Base-by-base conservation (phyloP, 2,888 invertebrate genomes). In the Lasioglossum pauxillum region DNA sequence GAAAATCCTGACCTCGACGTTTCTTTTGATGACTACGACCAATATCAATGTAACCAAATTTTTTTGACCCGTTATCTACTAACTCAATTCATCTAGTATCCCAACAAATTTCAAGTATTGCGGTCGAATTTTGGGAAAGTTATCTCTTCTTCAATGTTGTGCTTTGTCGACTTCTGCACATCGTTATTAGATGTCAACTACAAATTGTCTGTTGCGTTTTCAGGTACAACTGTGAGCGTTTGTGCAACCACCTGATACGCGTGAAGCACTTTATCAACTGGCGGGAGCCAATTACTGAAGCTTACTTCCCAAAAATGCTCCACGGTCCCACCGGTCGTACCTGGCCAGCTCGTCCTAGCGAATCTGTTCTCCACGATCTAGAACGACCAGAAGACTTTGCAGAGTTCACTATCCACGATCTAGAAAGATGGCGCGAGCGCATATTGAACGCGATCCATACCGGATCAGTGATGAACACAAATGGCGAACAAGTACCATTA, bases 231-330 rank as follows among this genome's bases (percentile, higher is more conserved):
- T 95, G 96, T 85, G 98, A 98, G 94, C 96, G 98, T 4, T 95
- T 98, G 87, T 97, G 97, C 94, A 98, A 98, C 94, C 96, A 96
- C 7, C 93, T 98, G 91, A 93, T 96, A 0, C 96, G 97, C 0
- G 97, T 97, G 3, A 95, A 95, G 46, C 96, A 97, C 0, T 96
- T 96, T 89, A 96, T 96, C 88, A 96, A 98, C 94, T 96, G 97
- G 95, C 96, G 96, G 2, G 96, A 96, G 5, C 97, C 97, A 23
- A 97, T 98, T 89, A 94, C 95, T 0, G 98, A 98, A 94, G 98
- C 97, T 0, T 98, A 98, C 95, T 98, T 98, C 96, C 97, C 98
- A 8, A 98, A 98, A 95, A 95, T 98, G 93, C 97, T 98, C 95
- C 97, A 97, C 2, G 95, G 97, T 89, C 97, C 98, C 5, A 96